Base-by-base conservation (phyloP, 2,888 invertebrate species). In the Monoplex corrugatus region DNA sequence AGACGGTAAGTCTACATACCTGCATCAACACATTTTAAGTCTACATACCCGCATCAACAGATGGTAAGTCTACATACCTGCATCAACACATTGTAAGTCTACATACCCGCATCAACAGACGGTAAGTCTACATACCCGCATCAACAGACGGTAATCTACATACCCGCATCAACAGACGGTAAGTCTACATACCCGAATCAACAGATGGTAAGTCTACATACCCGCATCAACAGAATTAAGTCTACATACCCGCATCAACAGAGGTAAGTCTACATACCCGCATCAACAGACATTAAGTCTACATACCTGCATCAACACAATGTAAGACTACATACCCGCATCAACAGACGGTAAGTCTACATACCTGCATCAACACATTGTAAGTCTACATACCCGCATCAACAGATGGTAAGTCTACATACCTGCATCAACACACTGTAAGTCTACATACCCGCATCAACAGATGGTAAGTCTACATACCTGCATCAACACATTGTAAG, bases 371-470 rank as follows among this genome's bases (percentile, higher is more conserved):
- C 78, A 80, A 23, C 32, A 68, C n/a, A n/a, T n/a, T n/a, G n/a
- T n/a, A n/a, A 50, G 10, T 6, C 50, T 50, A 50, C 50, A 8
- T 50, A 8, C 50, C 16, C 10, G 16, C 8, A n/a, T n/a, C n/a
- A 8, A 50, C 50, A 16, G 50, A 50, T 50, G 50, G 8, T 6
- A 68, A 28, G 28, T n/a, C 35, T 28, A 57, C 57, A 57, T 43
- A 80, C 78, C 78, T 43, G 19, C 78, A 80, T 80, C 78, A 80
- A 23, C 32, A 68, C n/a, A n/a, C n/a, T n/a, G n/a, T n/a, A n/a
- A 50, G 10, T 6, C 50, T 50, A 50, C 50, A 8, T 50, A 8
- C 50, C 16, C 10, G 16, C 8, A n/a, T n/a, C n/a, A 8, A 50
- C 50, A 16, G 50, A 50, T 50, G 50, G 8, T 6, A 68, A 28